Base-by-base conservation (phyloP, 2,797 vertebrate genomes). In the Coregonus suidteri region DNA sequence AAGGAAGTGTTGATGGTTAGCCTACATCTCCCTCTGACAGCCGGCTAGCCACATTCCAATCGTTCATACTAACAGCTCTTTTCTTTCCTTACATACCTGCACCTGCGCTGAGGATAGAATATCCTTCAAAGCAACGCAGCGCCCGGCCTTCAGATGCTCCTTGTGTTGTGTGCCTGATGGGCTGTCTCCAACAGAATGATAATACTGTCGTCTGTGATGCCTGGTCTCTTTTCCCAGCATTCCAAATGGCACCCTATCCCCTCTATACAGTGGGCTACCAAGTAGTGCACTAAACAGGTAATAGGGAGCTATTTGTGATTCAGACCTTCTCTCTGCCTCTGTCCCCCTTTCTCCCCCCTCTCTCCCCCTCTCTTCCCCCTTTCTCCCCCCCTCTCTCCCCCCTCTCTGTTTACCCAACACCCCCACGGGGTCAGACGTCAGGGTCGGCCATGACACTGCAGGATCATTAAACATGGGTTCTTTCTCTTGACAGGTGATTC, bases 101-200 rank as follows among this genome's bases (percentile, higher is more conserved):
- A 95, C 92, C 94, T 94, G 93, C 83, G 70, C 79, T 18, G 83
- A 84, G 92, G 83, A 92, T 95, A 87, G 91, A 85, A 85, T 95
- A 37, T 93, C 94, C 85, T 67, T 87, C 91, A 92, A 92, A 94
- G 93, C 93, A 94, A 91, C 83, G 62, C 78, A 65, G 62, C 77
- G 70, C 81, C 75, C 68, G 76, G 66, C 74, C 82, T 78, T 76
- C 88, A 89, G 79, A 86, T 83, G 86, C 83, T 77, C 79, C 77
- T 37, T 35, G 34, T 47, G 52, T 84, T 84, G 87, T 84, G 77
- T 15, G 11, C 70, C 74, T 74, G 68, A 25, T 35, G 18, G 53
- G 53, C 37, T 66, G 53, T 81, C 71, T 75, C 75, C 77, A 25
- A 76, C 71, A 76, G 76, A 68, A 77, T 74, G 78, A 80, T 59